Conservation (phyloP, 2,888 invertebrate genomes). For the Catotricha subobsoleta region DNA sequence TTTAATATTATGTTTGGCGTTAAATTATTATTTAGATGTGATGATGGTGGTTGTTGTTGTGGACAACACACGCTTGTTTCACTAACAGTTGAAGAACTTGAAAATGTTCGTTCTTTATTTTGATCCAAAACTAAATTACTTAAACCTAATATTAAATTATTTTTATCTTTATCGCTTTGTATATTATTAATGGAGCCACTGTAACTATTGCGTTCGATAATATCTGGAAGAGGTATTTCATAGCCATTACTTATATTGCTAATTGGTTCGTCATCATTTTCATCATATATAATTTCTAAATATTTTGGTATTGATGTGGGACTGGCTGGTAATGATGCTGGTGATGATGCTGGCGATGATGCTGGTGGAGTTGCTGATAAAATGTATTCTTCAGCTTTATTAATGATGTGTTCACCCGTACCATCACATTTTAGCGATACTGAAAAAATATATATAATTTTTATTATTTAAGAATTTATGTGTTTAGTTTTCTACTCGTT, state of each 20-base stretch:
- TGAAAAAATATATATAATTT: constrained; percentile 7
- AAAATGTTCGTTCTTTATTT: constrained; percentile 11
- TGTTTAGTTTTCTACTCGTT: not conserved
- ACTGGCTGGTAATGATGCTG: constrained; percentile 12
- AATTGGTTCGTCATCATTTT: constrained; percentile 22
- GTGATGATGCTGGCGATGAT: constrained; percentile 12
- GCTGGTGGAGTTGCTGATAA: constrained; percentile 10
- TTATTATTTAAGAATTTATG: not conserved
- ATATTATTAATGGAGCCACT: constrained; percentile 3
- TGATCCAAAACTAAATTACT: not conserved
- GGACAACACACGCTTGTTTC: constrained; percentile 9
- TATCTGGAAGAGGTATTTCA: constrained; percentile 12
- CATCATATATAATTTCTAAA: constrained; percentile 45
- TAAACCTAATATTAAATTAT: too few relatives aligned
- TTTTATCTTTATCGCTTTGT: not conserved
- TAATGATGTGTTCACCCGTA: constrained; percentile 6
- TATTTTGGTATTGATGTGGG: constrained; percentile 35
- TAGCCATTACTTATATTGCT: constrained; percentile 12
- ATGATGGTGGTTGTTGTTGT: not conserved
- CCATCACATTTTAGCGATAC: constrained; percentile 10
- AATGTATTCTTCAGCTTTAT: constrained; percentile 7
- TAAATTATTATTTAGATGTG: not conserved
- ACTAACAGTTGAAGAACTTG: constrained; percentile 14
- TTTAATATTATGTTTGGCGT: constrained; percentile 5
- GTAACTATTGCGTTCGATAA: not conserved